phyloP scores from a whole-genome alignment of 2,888 invertebrate genomes.

The Salpingus planirostris region DNA sequence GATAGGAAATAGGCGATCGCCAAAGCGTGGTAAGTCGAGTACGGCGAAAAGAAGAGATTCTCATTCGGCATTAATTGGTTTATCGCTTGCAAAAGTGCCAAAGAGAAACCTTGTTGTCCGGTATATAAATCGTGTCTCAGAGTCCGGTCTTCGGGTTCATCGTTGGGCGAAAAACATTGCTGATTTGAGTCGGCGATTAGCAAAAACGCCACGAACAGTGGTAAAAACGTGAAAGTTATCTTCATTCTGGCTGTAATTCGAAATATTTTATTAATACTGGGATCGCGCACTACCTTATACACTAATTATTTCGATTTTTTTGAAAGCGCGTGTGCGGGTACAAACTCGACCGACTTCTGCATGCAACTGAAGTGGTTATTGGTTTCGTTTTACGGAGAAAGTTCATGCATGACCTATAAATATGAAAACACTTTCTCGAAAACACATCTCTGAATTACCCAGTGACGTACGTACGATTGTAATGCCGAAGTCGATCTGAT shows the following conservation, averaged over 20 bases:
- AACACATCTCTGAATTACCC: conserved; percentile 11
- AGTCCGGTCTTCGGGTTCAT: conserved; percentile 17
- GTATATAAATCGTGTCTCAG: conserved; percentile 44
- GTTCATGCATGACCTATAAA: conserved; percentile 29
- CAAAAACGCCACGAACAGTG: conserved; percentile 14
- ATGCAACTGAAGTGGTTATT: no score
- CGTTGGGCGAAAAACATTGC: conserved; percentile 46
- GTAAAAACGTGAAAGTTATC: conserved; percentile 37
- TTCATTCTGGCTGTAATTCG: no score
- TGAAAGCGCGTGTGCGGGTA: no score
- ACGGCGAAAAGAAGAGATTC: conserved; percentile 82
- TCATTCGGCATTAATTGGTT: conserved; percentile 55
- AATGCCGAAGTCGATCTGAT: background rate
- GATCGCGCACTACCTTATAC: no score
- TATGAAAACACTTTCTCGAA: conserved; percentile 28
- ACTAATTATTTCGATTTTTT: no score
- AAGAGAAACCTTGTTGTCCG: conserved; percentile 59
- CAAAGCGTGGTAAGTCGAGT: conserved; percentile 75
- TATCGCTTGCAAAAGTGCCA: conserved; percentile 59
- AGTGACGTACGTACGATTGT: conserved; percentile 9
- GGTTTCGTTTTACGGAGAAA: no score
- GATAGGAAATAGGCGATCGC: conserved; percentile 71
- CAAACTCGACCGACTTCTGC: no score
- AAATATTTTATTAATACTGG: no score
- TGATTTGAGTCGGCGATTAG: no score